A percentile compares a stretch with the other conserved stretches of the same genome.
Conservation (phyloP, 2,888 invertebrate genomes). For the Anagyrus pseudococci region DNA sequence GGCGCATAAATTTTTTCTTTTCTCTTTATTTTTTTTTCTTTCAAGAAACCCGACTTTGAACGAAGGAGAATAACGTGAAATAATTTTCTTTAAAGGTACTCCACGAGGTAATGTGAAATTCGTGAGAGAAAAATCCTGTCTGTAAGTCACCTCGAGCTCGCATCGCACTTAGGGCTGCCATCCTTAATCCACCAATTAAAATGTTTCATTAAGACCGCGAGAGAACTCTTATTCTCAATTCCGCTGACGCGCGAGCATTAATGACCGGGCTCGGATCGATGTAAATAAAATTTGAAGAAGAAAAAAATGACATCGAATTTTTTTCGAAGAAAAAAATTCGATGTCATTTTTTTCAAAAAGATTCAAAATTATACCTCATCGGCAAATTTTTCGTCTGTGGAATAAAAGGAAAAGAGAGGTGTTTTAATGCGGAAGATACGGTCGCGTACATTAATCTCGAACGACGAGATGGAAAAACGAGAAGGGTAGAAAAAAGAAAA, state of each 20-base stretch:
- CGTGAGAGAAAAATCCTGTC: slow-evolving; percentile 53
- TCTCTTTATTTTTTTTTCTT: neutral
- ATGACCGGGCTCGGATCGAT: too few species aligned
- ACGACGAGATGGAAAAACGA: neutral
- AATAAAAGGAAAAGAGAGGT: neutral
- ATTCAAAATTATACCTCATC: too few species aligned
- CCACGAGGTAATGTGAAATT: slow-evolving; percentile 61
- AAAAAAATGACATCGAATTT: too few species aligned
- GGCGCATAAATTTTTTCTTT: too few species aligned
- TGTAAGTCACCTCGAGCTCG: slow-evolving; percentile 55
- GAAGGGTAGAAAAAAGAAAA: too few species aligned
- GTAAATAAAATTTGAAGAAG: neutral
- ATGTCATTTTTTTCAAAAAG: too few species aligned
- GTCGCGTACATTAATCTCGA: too few species aligned
- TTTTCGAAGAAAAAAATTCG: too few species aligned
- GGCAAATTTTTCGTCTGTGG: too few species aligned
- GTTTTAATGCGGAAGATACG: too few species aligned
- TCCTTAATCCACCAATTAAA: slow-evolving; percentile 9
- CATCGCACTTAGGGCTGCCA: slow-evolving; percentile 32
- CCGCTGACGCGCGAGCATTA: too few species aligned
- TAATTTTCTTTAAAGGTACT: slow-evolving; percentile 60
- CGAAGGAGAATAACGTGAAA: slow-evolving; percentile 8
- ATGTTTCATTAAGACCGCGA: slow-evolving; percentile 1
- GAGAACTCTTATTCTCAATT: neutral
- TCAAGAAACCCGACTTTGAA: too few species aligned